These are phyloP conservation scores for Geotrypetes seraphini DNA, from an alignment of 2,797 vertebrate species.

Conservation along the genomic window DNA sequence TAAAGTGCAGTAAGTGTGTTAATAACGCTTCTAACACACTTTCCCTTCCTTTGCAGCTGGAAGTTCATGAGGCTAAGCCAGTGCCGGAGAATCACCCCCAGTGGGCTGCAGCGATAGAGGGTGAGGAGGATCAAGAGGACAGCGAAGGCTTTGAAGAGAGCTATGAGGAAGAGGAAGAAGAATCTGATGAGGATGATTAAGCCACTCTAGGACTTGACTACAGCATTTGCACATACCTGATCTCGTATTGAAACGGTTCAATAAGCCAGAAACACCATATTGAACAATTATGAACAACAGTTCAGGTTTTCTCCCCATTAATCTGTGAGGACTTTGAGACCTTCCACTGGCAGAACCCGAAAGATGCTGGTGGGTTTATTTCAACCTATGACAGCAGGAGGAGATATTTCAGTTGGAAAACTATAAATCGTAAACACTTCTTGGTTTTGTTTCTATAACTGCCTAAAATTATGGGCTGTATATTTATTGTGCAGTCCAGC, in stretches of 20 bases:
- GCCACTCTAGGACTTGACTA: conserved; percentile 24
- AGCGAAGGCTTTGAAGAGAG: conserved; percentile 97
- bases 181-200: conserved; percentile 69
- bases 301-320: conserved; percentile 47
- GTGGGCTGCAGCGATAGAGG: conserved; percentile 95
- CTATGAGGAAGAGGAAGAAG: conserved; percentile 92
- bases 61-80: conserved; percentile 95
- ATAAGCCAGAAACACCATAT: conserved; percentile 45
- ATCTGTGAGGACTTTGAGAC: conserved; percentile 48
- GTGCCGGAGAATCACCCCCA: conserved; percentile 95
- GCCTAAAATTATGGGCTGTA: conserved; percentile 54
- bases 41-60: conserved; percentile 59
- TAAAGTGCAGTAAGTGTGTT: too few species aligned
- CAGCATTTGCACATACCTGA: conserved; percentile 32
- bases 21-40: too few species aligned
- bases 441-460: conserved; percentile 56
- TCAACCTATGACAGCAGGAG: conserved; percentile 41
- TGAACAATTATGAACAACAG: conserved; percentile 35
- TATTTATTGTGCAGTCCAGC: conserved; percentile 49
- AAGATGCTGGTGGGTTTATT: conserved; percentile 33
- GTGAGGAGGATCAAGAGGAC: conserved; percentile 96
- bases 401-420: conserved; percentile 54
- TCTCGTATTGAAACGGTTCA: conserved; percentile 48
- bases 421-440: conserved; percentile 53
- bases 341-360: conserved; percentile 41